Base-by-base conservation (phyloP, 2,888 invertebrate species). In the Andrena flavipes region DNA sequence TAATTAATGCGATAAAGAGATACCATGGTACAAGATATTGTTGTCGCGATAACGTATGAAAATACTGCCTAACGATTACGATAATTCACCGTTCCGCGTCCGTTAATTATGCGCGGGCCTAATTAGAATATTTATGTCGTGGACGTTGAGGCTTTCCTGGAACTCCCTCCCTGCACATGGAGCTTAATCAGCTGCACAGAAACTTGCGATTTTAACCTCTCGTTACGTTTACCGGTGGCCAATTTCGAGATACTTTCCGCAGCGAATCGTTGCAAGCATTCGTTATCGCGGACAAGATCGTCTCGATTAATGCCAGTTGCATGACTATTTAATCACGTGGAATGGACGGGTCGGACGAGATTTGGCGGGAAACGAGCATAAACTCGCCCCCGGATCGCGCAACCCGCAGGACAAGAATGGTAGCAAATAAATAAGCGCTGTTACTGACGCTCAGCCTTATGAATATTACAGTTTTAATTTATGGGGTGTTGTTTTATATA, bases 1-100 rank as follows among this genome's bases (percentile, higher is more conserved):
- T 82, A 82, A 84, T 84, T 78, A 83, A 84, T 72, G 56, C 78
- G 72, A 72, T 74, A 64, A 59, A 74, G 63, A 76, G 82, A 73
- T 83, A 82, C 59, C 67, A 4, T 42, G 35, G 33, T 20, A 42
- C 54, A 48, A 82, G 84, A 84, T 83, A 84, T 83, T 72, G 84
- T 78, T 71, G n/a, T 35, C 59, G 54, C n/a, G 83, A 84, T 84
- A 84, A 82, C 63, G 64, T 82, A 70, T 62, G 70, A 73, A 77
- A 73, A 82, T 74, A 71, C 76, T 62, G 56, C 8, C 23, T 42
- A 26, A 64, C 54, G 81, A 73, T 83, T 81, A 74, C 80, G 77
- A 74, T 82, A 77, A 83, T 77, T 59, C 82, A 51, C 54, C 56
- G 71, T 64, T 42, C 59, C 62, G 49, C 13, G 64, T 49, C 48